phyloP scores from a whole-genome alignment of 2,888 invertebrate genomes.

The Pammene fasciana region DNA sequence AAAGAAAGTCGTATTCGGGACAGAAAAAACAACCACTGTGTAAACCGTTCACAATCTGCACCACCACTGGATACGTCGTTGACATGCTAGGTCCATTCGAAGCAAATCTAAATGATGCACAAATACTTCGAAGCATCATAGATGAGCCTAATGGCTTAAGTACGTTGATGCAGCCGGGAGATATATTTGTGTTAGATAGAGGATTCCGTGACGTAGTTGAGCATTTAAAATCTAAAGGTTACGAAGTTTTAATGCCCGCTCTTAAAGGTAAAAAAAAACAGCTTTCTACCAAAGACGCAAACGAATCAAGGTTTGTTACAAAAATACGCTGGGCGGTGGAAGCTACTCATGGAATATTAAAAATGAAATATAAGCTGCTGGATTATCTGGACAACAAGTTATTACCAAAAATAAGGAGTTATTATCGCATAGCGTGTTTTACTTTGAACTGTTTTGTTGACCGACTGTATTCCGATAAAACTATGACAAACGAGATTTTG shows the following conservation, averaged over 20 bases:
- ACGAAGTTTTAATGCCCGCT: conserved; percentile 24
- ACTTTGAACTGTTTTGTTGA: conserved; percentile 25
- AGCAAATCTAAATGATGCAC: conserved; percentile 19
- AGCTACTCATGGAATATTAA: too few species aligned
- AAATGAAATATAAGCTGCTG: conserved; percentile 18
- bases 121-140: conserved; percentile 6
- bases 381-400: conserved; percentile 21
- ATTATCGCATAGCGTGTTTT: conserved; percentile 16
- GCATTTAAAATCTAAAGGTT: conserved; percentile 13
- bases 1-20: conserved; percentile 24
- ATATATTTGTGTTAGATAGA: conserved; percentile 12
- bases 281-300: conserved; percentile 16
- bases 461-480: conserved; percentile 20
- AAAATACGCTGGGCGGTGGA: conserved; percentile 29
- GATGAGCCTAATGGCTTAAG: conserved; percentile 17
- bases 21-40: conserved; percentile 20
- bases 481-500: conserved; percentile 23
- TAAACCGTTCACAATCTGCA: conserved; percentile 22
- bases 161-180: conserved; percentile 13
- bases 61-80: conserved; percentile 15
- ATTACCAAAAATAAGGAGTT: conserved; percentile 19
- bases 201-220: conserved; percentile 16
- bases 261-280: conserved; percentile 26
- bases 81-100: conserved; percentile 20
- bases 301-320: conserved; percentile 20